A percentile compares a stretch with the other conserved stretches of the same genome.
Evolutionary conservation across 2,888 invertebrate species (phyloP).

Genomic region (Schrankia costaestrigalis): DNA sequence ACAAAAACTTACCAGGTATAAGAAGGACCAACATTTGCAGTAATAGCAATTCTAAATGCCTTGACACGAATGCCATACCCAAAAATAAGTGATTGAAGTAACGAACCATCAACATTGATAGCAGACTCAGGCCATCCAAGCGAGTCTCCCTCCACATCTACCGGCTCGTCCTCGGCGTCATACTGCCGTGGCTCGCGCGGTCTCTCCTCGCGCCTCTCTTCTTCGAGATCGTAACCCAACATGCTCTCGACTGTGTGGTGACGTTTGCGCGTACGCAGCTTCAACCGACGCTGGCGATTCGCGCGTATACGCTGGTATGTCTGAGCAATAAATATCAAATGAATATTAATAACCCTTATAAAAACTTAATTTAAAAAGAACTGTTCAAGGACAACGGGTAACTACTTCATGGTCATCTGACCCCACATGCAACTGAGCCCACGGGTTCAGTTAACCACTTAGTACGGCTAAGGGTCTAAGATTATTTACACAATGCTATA

Average conservation of each 20-base stretch:
- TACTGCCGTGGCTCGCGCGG: constrained; percentile 60
- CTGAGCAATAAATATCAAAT: constrained; percentile 33
- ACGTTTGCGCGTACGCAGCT: constrained; percentile 75
- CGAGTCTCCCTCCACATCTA: constrained; percentile 76
- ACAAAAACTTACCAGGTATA: no score
- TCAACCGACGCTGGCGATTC: constrained; percentile 73
- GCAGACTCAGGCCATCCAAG: constrained; percentile 74
- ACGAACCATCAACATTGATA: constrained; percentile 64
- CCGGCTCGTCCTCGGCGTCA: constrained; percentile 75
- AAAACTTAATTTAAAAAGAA: no score
- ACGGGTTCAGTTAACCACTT: no score
- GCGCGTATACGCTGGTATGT: constrained; percentile 77
- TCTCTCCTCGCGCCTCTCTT: constrained; percentile 68
- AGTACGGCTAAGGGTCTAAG: no score
- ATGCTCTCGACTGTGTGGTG: constrained; percentile 79
- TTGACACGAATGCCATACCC: not conserved
- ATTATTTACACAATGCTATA: no score
- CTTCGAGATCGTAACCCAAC: constrained; percentile 75
- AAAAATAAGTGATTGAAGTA: not conserved
- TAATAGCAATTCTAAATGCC: no score
- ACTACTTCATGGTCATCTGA: no score
- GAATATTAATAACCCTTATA: no score
- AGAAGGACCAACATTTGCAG: no score
- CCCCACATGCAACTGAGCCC: no score
- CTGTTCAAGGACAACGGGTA: no score